These are phyloP conservation scores for Dasyurus viverrinus DNA, from an alignment of 2,113 vertebrate species.

Conservation along the genomic window DNA sequence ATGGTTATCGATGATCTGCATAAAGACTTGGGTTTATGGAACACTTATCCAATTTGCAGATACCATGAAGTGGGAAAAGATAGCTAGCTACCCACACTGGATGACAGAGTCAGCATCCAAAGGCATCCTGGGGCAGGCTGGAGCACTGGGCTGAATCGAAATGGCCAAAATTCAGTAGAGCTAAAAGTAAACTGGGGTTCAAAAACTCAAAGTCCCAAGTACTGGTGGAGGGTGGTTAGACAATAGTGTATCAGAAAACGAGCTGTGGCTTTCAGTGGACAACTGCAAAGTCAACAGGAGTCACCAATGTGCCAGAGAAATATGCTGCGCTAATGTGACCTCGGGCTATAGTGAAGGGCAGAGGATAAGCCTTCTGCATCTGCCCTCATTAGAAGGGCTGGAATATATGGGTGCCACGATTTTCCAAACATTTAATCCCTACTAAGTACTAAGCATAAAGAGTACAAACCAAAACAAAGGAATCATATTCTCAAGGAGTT, in stretches of 20 bases:
- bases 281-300: background rate
- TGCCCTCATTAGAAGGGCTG: background rate
- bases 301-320: background rate
- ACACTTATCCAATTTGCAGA: background rate
- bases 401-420: background rate
- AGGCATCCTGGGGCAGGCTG: background rate
- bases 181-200: background rate
- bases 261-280: background rate
- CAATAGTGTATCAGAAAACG: background rate
- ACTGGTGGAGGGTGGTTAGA: background rate
- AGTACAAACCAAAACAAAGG: constrained; percentile 21
- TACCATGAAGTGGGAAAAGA: background rate
- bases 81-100: background rate
- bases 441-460: constrained; percentile 9
- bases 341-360: too few species aligned
- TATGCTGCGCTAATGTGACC: background rate
- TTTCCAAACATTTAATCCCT: background rate
- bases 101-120: background rate
- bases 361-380: background rate
- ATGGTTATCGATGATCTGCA: background rate
- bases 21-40: background rate
- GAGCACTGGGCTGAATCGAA: background rate
- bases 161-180: background rate
- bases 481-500: background rate
- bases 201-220: background rate